Evolutionary conservation across 2,797 vertebrate species (phyloP).

Genomic region (Avahi laniger): DNA sequence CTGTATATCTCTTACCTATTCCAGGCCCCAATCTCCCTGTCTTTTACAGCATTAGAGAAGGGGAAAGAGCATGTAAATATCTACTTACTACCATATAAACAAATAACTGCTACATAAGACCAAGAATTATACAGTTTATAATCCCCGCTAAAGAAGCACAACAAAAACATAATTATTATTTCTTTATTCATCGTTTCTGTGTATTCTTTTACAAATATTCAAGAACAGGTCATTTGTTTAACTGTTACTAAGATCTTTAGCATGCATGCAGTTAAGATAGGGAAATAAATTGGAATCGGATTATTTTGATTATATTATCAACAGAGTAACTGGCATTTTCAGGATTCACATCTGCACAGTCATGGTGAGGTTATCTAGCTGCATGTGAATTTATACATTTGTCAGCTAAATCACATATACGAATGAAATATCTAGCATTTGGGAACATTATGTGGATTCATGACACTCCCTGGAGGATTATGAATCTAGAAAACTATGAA

Average conservation of each 20-base stretch:
- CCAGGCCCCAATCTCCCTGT: not conserved
- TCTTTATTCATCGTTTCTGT: not conserved
- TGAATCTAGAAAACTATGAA: slow-evolving; percentile 24
- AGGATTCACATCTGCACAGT: slow-evolving; percentile 19
- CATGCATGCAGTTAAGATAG: slow-evolving; percentile 33
- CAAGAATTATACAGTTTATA: not conserved
- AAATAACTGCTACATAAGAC: not conserved
- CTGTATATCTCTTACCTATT: not conserved
- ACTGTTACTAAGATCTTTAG: not conserved
- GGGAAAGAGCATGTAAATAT: not conserved
- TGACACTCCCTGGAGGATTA: not conserved
- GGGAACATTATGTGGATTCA: slow-evolving; percentile 5
- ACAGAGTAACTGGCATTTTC: slow-evolving; percentile 54
- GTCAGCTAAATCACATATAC: slow-evolving; percentile 51
- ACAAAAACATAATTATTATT: not conserved
- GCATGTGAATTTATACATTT: slow-evolving; percentile 50
- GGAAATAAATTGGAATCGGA: not conserved
- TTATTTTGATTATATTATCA: slow-evolving; percentile 41
- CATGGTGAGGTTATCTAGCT: slow-evolving; percentile 41
- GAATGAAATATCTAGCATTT: not conserved
- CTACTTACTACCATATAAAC: not conserved
- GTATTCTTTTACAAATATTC: not conserved
- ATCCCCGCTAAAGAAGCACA: not conserved
- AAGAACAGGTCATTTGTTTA: not conserved
- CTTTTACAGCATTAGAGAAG: not conserved